Percentiles rank a stretch among this genome's conserved stretches.
These are phyloP conservation scores for Troilus luridus DNA, from an alignment of 2,888 invertebrate genomes.

Conservation along the genomic window DNA sequence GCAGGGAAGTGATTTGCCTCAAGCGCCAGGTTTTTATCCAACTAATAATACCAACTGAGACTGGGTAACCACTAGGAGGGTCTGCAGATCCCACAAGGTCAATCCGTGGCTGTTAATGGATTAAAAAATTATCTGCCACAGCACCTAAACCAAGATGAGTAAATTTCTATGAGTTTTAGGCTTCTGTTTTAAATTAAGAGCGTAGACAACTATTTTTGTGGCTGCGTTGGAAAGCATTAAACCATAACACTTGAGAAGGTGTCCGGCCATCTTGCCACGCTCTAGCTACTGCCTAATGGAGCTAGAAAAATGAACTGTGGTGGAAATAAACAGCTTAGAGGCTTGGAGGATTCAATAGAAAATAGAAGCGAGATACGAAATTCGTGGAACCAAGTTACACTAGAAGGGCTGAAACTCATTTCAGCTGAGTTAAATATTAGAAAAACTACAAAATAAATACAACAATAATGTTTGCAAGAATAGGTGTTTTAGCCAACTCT, in stretches of 20 bases:
- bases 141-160: too few species aligned
- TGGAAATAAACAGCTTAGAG: conserved; percentile 34
- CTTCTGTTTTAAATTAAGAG: background rate
- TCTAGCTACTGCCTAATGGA: conserved; percentile 29
- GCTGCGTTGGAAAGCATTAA: background rate
- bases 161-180: too few species aligned
- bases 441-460: background rate
- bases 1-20: too few species aligned
- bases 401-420: background rate
- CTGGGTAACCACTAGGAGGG: too few species aligned
- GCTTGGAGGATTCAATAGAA: background rate
- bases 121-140: too few species aligned
- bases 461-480: background rate
- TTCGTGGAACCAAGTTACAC: background rate
- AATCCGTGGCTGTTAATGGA: too few species aligned
- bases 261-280: background rate
- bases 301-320: conserved; percentile 28
- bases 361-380: background rate
- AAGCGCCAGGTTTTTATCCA: too few species aligned
- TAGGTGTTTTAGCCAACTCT: background rate
- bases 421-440: background rate
- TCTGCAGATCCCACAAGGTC: too few species aligned
- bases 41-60: too few species aligned
- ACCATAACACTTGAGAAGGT: conserved; percentile 13
- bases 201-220: background rate